A percentile compares a stretch with the other conserved stretches of the same genome.
These are phyloP conservation scores for Parascotia fuliginaria DNA, from an alignment of 2,888 invertebrate species.

Conservation along the genomic window DNA sequence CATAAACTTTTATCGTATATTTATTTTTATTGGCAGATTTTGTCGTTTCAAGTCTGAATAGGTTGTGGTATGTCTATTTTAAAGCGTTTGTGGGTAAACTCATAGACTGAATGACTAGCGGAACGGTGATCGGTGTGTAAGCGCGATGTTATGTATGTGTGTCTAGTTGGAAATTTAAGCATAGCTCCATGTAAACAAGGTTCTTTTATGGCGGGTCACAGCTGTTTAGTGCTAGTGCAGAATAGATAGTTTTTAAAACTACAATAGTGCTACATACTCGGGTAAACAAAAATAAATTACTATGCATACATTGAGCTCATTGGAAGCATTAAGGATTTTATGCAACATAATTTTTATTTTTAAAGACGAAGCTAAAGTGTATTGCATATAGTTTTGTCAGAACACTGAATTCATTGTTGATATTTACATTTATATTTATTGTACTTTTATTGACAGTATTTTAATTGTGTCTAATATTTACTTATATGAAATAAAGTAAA, in stretches of 20 bases:
- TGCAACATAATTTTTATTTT: no score
- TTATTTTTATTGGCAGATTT: constrained; percentile 42
- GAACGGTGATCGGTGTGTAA: constrained; percentile 9
- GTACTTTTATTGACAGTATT: no score
- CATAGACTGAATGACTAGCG: constrained; percentile 35
- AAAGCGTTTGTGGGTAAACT: constrained; percentile 40
- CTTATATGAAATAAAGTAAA: no score
- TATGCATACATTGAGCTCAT: no score
- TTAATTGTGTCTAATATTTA: no score
- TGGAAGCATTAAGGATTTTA: no score
- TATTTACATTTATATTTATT: no score
- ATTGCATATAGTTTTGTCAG: no score
- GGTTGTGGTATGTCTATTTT: constrained; percentile 40
- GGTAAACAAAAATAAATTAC: no score
- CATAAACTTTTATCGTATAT: constrained; percentile 32
- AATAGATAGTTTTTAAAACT: constrained; percentile 27
- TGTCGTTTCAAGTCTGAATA: constrained; percentile 31
- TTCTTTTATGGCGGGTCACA: constrained; percentile 29
- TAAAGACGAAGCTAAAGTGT: no score
- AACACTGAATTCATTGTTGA: no score
- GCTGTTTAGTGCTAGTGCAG: constrained; percentile 29
- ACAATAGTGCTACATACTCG: no score
- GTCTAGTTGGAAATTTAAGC: constrained; percentile 54
- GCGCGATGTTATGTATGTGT: constrained; percentile 30
- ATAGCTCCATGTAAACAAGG: constrained; percentile 50